Conservation (phyloP, 2,888 invertebrate genomes). For the Gari tellinella region DNA sequence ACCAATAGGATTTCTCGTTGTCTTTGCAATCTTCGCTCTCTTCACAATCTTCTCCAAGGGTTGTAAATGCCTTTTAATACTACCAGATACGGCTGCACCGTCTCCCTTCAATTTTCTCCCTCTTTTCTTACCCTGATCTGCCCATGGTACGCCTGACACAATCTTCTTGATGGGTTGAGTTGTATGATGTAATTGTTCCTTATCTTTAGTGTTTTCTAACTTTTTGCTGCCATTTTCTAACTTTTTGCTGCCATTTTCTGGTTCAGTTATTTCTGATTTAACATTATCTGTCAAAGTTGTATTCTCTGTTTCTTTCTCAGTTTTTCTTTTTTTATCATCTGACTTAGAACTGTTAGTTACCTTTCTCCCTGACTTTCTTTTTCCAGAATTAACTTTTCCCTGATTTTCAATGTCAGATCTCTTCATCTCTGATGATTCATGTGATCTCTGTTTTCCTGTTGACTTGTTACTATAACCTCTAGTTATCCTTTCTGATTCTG, state of each 20-base stretch:
- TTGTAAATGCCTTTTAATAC: slow-evolving; percentile 6
- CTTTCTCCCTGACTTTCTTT: too few species aligned
- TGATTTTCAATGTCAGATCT: too few species aligned
- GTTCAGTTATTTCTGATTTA: background rate
- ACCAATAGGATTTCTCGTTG: slow-evolving; percentile 28
- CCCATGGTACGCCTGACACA: slow-evolving; percentile 51
- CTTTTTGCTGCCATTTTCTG: background rate
- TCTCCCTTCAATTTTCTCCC: slow-evolving; percentile 19
- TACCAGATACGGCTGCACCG: slow-evolving; percentile 10
- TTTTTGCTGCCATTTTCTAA: background rate
- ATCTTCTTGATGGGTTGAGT: slow-evolving; percentile 41
- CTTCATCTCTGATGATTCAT: too few species aligned
- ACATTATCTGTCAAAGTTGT: too few species aligned
- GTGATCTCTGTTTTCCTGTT: too few species aligned
- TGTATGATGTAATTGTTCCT: background rate
- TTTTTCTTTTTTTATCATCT: too few species aligned
- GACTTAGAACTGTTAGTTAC: too few species aligned
- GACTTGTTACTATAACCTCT: too few species aligned
- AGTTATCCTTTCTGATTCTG: too few species aligned
- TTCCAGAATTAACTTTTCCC: too few species aligned
- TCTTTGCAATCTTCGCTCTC: slow-evolving; percentile 8
- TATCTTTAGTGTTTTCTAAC: background rate
- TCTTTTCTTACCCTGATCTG: slow-evolving; percentile 18
- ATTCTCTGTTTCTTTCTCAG: too few species aligned
- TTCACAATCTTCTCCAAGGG: slow-evolving; percentile 31